phyloP scores from a whole-genome alignment of 2,797 vertebrate species.

The Sebastolobus altivelis region DNA sequence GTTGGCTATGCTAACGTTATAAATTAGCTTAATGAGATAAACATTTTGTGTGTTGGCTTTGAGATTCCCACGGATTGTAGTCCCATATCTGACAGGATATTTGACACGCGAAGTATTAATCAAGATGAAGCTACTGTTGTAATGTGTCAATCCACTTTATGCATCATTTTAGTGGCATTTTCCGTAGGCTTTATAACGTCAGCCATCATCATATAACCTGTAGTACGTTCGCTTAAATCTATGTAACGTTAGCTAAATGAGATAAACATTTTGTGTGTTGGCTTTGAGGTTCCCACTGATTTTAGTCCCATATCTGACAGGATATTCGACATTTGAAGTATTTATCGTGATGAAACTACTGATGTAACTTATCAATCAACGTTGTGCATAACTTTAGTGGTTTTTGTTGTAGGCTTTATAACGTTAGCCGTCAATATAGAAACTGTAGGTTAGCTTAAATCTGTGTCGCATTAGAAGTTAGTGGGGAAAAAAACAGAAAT shows the following conservation, averaged over 20 bases:
- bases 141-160: neutral
- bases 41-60: neutral
- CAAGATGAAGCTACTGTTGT: neutral
- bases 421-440: accelerated
- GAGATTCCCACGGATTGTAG: neutral
- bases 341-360: neutral
- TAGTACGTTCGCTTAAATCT: neutral
- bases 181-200: neutral
- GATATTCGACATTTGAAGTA: neutral
- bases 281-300: neutral
- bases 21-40: neutral
- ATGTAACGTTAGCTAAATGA: neutral
- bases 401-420: neutral
- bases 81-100: neutral
- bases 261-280: neutral
- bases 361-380: neutral
- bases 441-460: neutral
- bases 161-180: neutral
- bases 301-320: neutral
- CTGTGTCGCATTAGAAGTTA: neutral
- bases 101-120: neutral
- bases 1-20: neutral
- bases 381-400: too few relatives aligned
- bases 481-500: neutral
- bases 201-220: too few relatives aligned